Base-by-base conservation (phyloP, 2,113 vertebrate genomes). In the Aix galericulata region DNA sequence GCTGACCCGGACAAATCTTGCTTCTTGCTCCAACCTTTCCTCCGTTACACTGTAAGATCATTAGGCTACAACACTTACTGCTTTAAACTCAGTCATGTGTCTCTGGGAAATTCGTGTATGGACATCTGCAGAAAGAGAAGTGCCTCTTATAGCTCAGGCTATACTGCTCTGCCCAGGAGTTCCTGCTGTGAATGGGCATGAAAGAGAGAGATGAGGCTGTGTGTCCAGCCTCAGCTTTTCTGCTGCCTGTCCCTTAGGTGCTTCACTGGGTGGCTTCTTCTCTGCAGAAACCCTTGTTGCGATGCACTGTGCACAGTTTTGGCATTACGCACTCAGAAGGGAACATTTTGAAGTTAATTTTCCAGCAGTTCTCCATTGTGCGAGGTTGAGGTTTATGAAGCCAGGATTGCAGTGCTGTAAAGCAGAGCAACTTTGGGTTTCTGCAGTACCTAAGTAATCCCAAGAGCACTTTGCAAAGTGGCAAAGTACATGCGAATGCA, bases 381-480 rank as follows among this genome's bases (percentile, higher is more conserved):
- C 11, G 44, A 89, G 81, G 77, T 18, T 86, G 84, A 80, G 76
- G 62, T 94, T 76, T 75, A 44, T 31, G 42, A 88, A 80, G 60
- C 60, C 80, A 46, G 58, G 48, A 75, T 42, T 63, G 62, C 2
- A 2, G 50, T 0, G 1, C 59, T 88, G 59, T 38, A 18, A 92
- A 75, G 81, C 20, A 2, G 52, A 94, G 77, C 32, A 86, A 15
- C 85, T 79, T 88, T 22, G 38, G 56, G 52, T 68, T 79, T 88
- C 80, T 91, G 83, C 86, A 13, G 76, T 82, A 93, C 95, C 85
- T 60, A 78, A 95, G 89, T 94, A 95, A 91, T 95, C 82, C 88
- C 77, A 68, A 76, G 91, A 95, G 83, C 88, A 62, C 88, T 96
- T 59, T 87, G 81, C 83, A 79, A 44, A 96, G 91, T 56, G 71